Evolutionary conservation across 2,888 invertebrate species (phyloP).

Genomic region (Boloria selene): DNA sequence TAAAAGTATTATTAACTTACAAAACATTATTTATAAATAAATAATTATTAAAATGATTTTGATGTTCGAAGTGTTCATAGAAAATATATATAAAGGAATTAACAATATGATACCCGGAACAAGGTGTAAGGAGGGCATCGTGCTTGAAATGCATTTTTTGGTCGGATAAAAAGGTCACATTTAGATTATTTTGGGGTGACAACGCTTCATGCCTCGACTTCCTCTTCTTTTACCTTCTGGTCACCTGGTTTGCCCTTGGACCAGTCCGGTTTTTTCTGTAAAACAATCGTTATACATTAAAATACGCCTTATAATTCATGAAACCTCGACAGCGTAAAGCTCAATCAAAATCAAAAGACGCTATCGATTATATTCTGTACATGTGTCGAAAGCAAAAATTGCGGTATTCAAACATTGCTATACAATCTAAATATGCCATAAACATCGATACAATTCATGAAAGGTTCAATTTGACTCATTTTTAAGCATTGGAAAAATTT

Average conservation of each 20-base stretch:
- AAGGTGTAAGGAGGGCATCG: conserved; percentile 58
- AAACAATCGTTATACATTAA: conserved; percentile 57
- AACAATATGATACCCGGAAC: conserved; percentile 32
- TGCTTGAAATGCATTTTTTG: conserved; percentile 58
- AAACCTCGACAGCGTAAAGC: conserved; percentile 29
- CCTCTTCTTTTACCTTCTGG: conserved; percentile 93
- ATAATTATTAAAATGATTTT: conserved; percentile 63
- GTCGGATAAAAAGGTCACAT: conserved; percentile 67
- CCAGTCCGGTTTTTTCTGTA: conserved; percentile 97
- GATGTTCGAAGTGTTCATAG: conserved; percentile 63
- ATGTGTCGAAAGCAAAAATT: conserved; percentile 4
- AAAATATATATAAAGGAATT: conserved; percentile 54
- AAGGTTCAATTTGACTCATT: background rate
- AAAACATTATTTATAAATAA: conserved; percentile 75
- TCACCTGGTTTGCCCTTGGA: conserved; percentile 94
- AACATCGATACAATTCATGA: background rate
- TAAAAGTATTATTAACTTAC: conserved; percentile 74
- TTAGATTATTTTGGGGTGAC: conserved; percentile 57
- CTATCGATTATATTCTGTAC: conserved; percentile 19
- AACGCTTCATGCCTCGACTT: conserved; percentile 90
- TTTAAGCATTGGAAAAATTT: background rate
- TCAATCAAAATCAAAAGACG: conserved; percentile 30
- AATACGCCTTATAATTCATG: conserved; percentile 15
- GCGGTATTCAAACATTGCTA: background rate
- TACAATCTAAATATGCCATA: conserved; percentile 8